Conservation (phyloP, 2,888 invertebrate genomes). For the Lysandra bellargus region DNA sequence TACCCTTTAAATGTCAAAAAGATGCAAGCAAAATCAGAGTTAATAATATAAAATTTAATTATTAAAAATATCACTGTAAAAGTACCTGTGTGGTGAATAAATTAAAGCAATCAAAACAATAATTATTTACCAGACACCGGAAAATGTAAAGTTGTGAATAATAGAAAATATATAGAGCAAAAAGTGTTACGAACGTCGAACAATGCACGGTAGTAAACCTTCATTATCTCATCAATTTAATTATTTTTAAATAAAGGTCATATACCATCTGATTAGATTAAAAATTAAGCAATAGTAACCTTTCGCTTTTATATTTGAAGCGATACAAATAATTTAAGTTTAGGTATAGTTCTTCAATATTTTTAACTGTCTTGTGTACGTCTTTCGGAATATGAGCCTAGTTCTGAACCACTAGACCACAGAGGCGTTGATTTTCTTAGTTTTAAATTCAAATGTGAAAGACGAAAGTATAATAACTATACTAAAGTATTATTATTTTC, state of each 20-base stretch:
- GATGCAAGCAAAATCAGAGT: too few species aligned
- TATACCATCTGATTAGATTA: background rate
- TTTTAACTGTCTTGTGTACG: too few species aligned
- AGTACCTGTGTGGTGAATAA: background rate
- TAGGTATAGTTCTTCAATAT: too few species aligned
- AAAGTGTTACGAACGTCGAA: background rate
- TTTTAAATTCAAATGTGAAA: background rate
- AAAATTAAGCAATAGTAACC: too few species aligned
- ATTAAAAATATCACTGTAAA: too few species aligned
- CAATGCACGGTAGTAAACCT: background rate
- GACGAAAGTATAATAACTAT: background rate
- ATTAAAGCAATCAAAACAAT: background rate
- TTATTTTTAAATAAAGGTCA: background rate
- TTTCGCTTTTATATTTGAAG: too few species aligned
- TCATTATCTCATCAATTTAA: background rate
- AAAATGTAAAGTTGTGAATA: slow-evolving; percentile 1
- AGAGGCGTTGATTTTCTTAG: too few species aligned
- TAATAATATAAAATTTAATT: too few species aligned
- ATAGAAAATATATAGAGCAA: slow-evolving; percentile 17
- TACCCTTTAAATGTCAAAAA: too few species aligned
- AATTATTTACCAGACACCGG: background rate
- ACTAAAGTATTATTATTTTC: slow-evolving; percentile 6
- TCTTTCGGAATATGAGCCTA: too few species aligned
- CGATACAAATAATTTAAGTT: too few species aligned
- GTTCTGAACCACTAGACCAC: too few species aligned